Percentiles rank a stretch among this genome's conserved stretches.
These are phyloP conservation scores for Cabera pusaria DNA, from an alignment of 2,888 invertebrate species.

Conservation along the genomic window DNA sequence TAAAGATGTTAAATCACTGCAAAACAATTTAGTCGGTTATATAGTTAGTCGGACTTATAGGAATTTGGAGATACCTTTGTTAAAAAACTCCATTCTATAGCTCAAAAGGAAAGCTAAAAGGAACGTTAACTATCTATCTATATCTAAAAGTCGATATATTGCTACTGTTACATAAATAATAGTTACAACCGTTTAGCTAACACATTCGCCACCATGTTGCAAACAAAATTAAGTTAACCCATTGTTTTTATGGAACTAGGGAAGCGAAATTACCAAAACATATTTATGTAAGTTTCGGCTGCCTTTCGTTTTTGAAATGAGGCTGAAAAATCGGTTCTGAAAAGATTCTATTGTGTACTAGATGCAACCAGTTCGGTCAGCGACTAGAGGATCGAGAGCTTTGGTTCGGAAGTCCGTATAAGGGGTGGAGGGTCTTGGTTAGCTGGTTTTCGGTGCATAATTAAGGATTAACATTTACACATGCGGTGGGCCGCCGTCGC, in stretches of 20 bases:
- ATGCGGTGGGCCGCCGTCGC: conserved; percentile 47
- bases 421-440: conserved; percentile 31
- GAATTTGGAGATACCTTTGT: too few relatives aligned
- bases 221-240: conserved; percentile 23
- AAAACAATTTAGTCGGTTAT: too few relatives aligned
- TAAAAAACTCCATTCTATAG: too few relatives aligned
- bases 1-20: too few relatives aligned
- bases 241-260: conserved; percentile 39
- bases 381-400: conserved; percentile 43
- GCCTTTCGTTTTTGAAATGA: conserved; percentile 46
- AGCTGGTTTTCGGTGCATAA: conserved; percentile 50
- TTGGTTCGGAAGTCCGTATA: conserved; percentile 20
- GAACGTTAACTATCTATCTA: conserved; percentile 15
- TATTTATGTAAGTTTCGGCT: conserved; percentile 39
- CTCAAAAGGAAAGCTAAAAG: too few relatives aligned
- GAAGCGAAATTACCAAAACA: conserved; percentile 38
- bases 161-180: conserved; percentile 18
- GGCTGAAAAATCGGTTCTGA: conserved; percentile 52
- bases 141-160: too few relatives aligned
- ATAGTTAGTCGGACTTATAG: too few relatives aligned
- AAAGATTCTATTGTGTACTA: conserved; percentile 42
- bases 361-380: conserved; percentile 38
- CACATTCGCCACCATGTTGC: conserved; percentile 18
- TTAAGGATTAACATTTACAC: conserved; percentile 70
- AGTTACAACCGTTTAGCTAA: conserved; percentile 13